Conservation (phyloP, 2,888 invertebrate genomes). For the Tridacna crocea region DNA sequence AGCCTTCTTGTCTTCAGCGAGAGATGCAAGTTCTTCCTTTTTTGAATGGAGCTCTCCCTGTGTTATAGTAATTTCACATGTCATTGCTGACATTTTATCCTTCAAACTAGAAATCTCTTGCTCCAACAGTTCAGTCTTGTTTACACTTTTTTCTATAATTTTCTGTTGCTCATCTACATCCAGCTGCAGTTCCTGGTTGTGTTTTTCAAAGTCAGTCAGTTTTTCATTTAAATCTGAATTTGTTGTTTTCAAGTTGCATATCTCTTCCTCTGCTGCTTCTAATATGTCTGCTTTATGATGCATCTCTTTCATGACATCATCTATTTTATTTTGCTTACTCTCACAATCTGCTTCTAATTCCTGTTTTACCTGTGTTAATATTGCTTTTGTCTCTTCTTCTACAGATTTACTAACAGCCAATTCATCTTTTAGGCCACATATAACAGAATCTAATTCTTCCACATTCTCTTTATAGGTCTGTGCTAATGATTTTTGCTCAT, state of each 20-base stretch:
- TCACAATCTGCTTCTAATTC: conserved; percentile 64
- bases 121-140: background rate
- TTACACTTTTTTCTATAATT: background rate
- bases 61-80: background rate
- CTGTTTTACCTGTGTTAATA: conserved; percentile 50
- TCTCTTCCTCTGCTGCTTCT: background rate
- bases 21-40: background rate
- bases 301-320: conserved; percentile 20
- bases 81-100: background rate
- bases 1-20: background rate
- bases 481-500: background rate
- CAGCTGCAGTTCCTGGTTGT: background rate
- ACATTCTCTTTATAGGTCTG: background rate
- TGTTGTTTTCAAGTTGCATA: background rate
- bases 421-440: conserved; percentile 24
- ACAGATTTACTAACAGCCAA: conserved; percentile 20
- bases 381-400: conserved; percentile 17
- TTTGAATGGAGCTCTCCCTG: background rate
- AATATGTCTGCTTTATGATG: conserved; percentile 5
- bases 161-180: background rate
- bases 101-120: background rate
- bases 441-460: background rate
- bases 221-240: background rate
- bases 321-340: conserved; percentile 26
- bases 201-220: background rate